Percentiles rank a stretch among this genome's conserved stretches.
These are phyloP conservation scores for Podiceps cristatus DNA, from an alignment of 2,113 vertebrate genomes.

Conservation along the genomic window DNA sequence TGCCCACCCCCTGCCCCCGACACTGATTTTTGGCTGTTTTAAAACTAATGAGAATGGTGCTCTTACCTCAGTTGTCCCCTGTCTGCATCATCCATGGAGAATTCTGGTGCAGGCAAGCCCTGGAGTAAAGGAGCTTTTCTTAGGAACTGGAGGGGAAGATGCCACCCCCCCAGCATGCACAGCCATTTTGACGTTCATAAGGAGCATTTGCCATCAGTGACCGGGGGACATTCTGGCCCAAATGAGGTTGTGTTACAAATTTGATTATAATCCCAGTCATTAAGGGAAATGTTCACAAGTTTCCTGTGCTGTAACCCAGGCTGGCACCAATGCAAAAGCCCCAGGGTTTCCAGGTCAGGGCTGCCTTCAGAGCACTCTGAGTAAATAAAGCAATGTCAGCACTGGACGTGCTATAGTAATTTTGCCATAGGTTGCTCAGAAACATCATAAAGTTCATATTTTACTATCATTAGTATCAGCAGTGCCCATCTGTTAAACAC, in stretches of 20 bases:
- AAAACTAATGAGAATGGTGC: background rate
- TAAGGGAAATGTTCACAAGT: background rate
- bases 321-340: background rate
- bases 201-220: background rate
- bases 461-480: background rate
- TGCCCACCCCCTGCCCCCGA: background rate
- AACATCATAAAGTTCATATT: background rate
- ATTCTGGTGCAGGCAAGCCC: background rate
- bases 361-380: background rate
- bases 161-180: background rate
- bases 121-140: background rate
- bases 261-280: background rate
- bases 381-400: background rate
- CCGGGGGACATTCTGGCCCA: background rate
- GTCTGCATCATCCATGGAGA: background rate
- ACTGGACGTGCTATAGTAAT: background rate
- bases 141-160: background rate
- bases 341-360: background rate
- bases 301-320: background rate
- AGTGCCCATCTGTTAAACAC: constrained; percentile 48
- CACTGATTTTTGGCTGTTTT: background rate
- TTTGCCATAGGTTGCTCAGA: background rate
- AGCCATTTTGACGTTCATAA: background rate
- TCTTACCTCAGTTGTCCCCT: background rate
- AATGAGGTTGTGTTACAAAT: background rate